Base-by-base conservation (phyloP, 2,797 vertebrate genomes). In the Gila robusta region DNA sequence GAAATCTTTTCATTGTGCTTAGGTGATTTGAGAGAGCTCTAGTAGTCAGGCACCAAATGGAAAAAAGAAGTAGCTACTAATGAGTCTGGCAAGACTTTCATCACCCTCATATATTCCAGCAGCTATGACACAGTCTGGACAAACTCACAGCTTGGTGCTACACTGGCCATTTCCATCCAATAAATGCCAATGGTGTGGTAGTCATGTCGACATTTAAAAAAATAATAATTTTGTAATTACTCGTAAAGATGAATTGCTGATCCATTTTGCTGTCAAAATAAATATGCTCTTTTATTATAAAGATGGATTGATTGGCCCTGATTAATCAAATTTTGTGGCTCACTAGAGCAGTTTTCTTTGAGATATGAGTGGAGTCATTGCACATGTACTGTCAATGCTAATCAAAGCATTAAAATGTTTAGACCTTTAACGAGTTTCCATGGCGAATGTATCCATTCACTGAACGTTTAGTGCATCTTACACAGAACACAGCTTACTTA, bases 361-460 rank as follows among this genome's bases (percentile, higher is more conserved):
- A 32, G 19, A 26, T 28, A 59, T 59, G 23, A 81, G 26, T 85
- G 17, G 6, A 72, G 44, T 85, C 62, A n/a, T 35, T 67, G 67
- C 41, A 80, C 28, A 47, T 44, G 21, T 49, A 81, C 41, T 85
- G 74, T 82, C 26, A 82, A 82, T 72, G 72, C 77, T 82, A 82
- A 87, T 87, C 80, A 86, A 90, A 90, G 90, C 89, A 89, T 90
- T 88, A 89, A 76, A 86, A 80, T 67, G 17, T 84, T 92, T 90
- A 87, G 93, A 91, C 90, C 90, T 91, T 92, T 92, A 83, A 90
- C 87, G 81, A 88, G 89, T 86, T 70, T 67, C 71, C 89, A 91
- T 89, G 87, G 91, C 73, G 59, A 67, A 76, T 77, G 3, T 84
- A 59, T 78, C 14, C 44, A 8, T 67, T 28, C 64, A 62, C 59